Percentiles rank a stretch among this genome's conserved stretches.
Evolutionary conservation across 1,140 invertebrate species (phyloP).

Genomic region (Neuroterus valhalla): DNA sequence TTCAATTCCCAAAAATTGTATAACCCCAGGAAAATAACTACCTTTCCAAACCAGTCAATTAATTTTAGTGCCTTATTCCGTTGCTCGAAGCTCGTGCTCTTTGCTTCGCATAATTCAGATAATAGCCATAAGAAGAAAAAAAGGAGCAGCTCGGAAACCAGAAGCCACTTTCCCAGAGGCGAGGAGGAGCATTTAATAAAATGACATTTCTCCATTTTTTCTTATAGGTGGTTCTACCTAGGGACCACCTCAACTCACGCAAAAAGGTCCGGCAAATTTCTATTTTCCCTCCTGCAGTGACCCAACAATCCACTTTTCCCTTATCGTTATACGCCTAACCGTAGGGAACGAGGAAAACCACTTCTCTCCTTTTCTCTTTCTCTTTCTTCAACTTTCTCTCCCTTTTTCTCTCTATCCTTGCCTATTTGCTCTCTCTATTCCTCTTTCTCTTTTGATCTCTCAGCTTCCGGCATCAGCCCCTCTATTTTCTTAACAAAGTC

Average conservation of each 20-base stretch:
- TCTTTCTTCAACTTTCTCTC: constrained; percentile 31
- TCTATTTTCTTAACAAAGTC: constrained; percentile 4
- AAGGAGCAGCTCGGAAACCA: constrained; percentile 31
- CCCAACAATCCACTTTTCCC: constrained; percentile 3
- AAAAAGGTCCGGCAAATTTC: constrained; percentile 48
- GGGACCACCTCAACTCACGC: constrained; percentile 31
- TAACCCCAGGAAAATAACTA: not conserved
- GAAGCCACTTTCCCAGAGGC: constrained; percentile 31
- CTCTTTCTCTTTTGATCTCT: constrained; percentile 41
- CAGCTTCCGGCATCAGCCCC: constrained; percentile 35
- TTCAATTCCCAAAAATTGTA: not conserved
- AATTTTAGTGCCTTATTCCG: constrained; percentile 35
- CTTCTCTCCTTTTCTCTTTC: constrained; percentile 32
- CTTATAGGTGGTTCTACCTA: constrained; percentile 35
- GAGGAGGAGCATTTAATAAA: constrained; percentile 42
- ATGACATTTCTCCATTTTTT: constrained; percentile 47
- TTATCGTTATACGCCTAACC: constrained; percentile 14
- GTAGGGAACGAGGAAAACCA: not conserved
- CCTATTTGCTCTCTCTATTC: constrained; percentile 20
- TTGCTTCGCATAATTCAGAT: constrained; percentile 44
- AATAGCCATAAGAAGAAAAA: constrained; percentile 42
- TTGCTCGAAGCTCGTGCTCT: not conserved
- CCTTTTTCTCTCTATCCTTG: constrained; percentile 5
- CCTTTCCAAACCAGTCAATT: constrained; percentile 58
- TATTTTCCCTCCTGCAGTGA: constrained; percentile 51